A percentile compares a stretch with the other conserved stretches of the same genome.
Evolutionary conservation across 1,140 invertebrate species (phyloP).

Genomic region (Drosophila tristis): DNA sequence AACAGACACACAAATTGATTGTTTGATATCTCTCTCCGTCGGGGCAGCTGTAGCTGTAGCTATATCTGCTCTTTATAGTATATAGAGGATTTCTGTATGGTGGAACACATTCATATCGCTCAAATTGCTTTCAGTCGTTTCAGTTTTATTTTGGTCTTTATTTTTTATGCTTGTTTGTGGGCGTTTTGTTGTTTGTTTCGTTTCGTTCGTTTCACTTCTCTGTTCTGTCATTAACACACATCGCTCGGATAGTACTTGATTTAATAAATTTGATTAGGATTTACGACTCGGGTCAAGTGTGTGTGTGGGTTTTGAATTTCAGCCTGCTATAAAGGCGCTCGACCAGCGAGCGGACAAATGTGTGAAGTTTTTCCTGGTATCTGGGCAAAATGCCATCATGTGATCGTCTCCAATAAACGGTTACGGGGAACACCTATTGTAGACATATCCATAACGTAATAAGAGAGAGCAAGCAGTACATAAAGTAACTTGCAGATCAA

Average conservation of each 20-base stretch:
- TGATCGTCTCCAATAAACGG: conserved; percentile 15
- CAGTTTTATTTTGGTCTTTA: conserved; percentile 24
- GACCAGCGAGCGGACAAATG: background rate
- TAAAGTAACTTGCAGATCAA: too few relatives aligned
- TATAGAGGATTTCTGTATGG: conserved; percentile 30
- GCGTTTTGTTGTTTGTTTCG: conserved; percentile 34
- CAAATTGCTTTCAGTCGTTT: conserved; percentile 41
- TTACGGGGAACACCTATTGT: too few relatives aligned
- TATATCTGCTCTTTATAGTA: conserved; percentile 28
- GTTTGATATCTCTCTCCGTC: conserved; percentile 50
- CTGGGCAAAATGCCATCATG: conserved; percentile 14
- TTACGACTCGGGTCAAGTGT: conserved; percentile 38
- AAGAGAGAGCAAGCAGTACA: too few relatives aligned
- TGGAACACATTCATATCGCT: conserved; percentile 28
- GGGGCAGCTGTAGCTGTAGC: conserved; percentile 14
- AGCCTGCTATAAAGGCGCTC: conserved; percentile 17
- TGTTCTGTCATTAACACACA: conserved; percentile 66
- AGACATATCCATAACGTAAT: too few relatives aligned
- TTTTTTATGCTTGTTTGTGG: background rate
- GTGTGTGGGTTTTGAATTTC: conserved; percentile 51
- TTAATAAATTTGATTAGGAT: conserved; percentile 81
- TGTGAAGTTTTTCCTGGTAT: conserved; percentile 4
- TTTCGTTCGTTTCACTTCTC: conserved; percentile 42
- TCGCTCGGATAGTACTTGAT: conserved; percentile 61
- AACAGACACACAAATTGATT: conserved; percentile 71